Conservation (phyloP, 2,888 invertebrate species). For the Drosophila austrosaltans region DNA sequence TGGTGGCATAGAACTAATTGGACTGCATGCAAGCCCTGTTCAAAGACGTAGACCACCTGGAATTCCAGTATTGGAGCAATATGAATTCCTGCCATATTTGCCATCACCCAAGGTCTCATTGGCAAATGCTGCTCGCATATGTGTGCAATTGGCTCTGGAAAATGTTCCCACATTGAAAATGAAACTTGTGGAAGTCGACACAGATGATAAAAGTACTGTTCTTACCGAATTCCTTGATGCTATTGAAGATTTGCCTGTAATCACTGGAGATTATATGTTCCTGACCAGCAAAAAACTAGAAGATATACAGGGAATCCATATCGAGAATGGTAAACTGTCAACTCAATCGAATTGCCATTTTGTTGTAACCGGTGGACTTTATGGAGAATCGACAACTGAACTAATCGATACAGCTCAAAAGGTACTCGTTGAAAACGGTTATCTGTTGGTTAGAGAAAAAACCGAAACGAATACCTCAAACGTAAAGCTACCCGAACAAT, state of each 20-base stretch:
- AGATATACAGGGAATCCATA: constrained; percentile 85
- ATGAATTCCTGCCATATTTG: constrained; percentile 88
- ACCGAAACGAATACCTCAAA: constrained; percentile 84
- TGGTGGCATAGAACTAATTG: constrained; percentile 91
- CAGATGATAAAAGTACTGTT: constrained; percentile 84
- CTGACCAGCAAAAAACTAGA: constrained; percentile 79
- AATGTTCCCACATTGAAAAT: constrained; percentile 87
- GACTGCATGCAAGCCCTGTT: constrained; percentile 90
- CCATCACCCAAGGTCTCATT: constrained; percentile 65
- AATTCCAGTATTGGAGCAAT: constrained; percentile 91
- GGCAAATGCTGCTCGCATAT: constrained; percentile 85
- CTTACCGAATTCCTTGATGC: constrained; percentile 85
- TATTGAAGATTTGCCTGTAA: constrained; percentile 88
- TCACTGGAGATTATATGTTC: constrained; percentile 87
- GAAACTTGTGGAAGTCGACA: constrained; percentile 86
- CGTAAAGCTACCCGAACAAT: constrained; percentile 66
- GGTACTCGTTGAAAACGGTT: constrained; percentile 86
- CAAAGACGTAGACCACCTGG: constrained; percentile 88
- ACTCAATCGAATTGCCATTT: constrained; percentile 80
- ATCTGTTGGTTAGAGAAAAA: constrained; percentile 86
- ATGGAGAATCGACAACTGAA: constrained; percentile 53
- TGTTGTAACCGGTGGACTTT: constrained; percentile 71
- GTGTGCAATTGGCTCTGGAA: constrained; percentile 89
- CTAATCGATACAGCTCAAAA: constrained; percentile 84
- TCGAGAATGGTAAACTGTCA: constrained; percentile 86